Conservation (phyloP, 2,797 vertebrate genomes). For the Amphiprion clarkii region DNA sequence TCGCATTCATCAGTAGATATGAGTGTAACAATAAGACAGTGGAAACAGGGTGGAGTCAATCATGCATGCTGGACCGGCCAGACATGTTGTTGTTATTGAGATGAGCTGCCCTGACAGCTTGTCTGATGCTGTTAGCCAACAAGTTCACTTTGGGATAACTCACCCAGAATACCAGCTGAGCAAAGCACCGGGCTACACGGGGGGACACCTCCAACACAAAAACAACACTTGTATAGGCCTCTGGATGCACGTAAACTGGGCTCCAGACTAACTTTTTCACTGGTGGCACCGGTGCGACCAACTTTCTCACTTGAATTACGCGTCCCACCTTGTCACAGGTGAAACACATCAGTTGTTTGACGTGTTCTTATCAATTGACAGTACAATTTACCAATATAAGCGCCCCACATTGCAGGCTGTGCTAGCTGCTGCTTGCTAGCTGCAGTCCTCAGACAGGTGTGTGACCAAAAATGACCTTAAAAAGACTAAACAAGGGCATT, state of each 20-base stretch:
- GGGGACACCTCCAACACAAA: constrained; percentile 42
- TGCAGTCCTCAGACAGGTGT: too few species aligned
- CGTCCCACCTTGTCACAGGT: too few species aligned
- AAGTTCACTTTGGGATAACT: constrained; percentile 69
- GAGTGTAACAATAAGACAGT: constrained; percentile 26
- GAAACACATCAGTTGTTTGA: too few species aligned
- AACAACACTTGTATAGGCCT: constrained; percentile 62
- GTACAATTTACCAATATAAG: too few species aligned
- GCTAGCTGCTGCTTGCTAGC: too few species aligned
- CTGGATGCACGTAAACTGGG: constrained; percentile 33
- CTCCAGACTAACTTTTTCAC: too few species aligned
- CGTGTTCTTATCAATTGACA: too few species aligned
- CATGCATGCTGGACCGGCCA: constrained; percentile 57
- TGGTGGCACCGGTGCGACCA: too few species aligned
- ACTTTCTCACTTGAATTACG: too few species aligned
- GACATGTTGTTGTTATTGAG: constrained; percentile 73
- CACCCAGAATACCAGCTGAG: constrained; percentile 81
- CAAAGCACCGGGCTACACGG: constrained; percentile 46
- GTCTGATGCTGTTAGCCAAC: constrained; percentile 73
- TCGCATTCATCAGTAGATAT: constrained; percentile 8
- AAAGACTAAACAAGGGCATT: too few species aligned
- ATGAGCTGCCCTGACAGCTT: constrained; percentile 77
- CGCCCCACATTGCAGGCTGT: too few species aligned
- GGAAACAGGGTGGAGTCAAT: constrained; percentile 50
- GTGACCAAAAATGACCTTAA: too few species aligned